Evolutionary conservation across 2,797 vertebrate genomes (phyloP).

Genomic region (Odontamblyopus rebecca): DNA sequence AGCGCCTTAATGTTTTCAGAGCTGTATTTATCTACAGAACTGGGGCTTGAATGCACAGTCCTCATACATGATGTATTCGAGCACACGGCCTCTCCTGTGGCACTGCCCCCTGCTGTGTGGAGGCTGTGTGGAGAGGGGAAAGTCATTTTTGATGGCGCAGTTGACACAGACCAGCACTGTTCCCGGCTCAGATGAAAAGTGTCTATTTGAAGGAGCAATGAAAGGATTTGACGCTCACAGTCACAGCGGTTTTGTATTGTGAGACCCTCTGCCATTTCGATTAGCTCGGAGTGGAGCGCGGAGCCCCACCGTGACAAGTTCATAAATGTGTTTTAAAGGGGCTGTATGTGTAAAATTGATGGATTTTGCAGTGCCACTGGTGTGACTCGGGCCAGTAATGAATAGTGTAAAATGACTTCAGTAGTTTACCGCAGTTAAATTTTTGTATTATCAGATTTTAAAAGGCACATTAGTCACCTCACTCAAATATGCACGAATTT

Average conservation of each 20-base stretch:
- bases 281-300: conserved; percentile 18
- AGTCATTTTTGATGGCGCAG: conserved; percentile 11
- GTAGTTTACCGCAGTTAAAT: not conserved
- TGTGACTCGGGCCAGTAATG: conserved; percentile 12
- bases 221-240: conserved; percentile 24
- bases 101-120: conserved; percentile 13
- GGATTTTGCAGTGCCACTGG: conserved; percentile 9
- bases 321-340: not conserved
- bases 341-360: conserved; percentile 11
- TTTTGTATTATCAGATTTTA: not conserved
- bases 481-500: not conserved
- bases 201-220: conserved; percentile 13
- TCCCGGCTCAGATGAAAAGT: conserved; percentile 5
- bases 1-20: conserved; percentile 7
- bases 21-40: conserved; percentile 7
- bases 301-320: conserved; percentile 11
- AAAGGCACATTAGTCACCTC: not conserved
- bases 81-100: not conserved
- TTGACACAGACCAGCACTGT: conserved; percentile 22
- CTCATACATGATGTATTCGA: not conserved
- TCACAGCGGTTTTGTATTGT: conserved; percentile 14
- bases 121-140: conserved; percentile 8
- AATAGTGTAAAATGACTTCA: not conserved
- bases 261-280: conserved; percentile 22
- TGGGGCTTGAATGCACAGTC: conserved; percentile 1